These are phyloP conservation scores for Diabrotica undecimpunctata DNA, from an alignment of 1,140 invertebrate species.

Conservation along the genomic window DNA sequence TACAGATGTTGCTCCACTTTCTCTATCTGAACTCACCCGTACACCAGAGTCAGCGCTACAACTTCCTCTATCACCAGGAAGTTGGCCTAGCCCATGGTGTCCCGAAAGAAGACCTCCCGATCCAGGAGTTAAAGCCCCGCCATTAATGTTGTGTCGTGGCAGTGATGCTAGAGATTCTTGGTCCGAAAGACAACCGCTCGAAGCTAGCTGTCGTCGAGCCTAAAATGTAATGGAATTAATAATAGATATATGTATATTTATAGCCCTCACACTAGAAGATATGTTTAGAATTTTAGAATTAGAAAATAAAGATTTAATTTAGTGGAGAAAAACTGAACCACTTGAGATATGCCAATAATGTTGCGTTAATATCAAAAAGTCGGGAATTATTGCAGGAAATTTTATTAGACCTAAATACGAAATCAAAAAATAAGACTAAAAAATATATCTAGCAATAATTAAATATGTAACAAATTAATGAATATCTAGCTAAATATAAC, in stretches of 20 bases:
- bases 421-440: no score
- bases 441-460: no score
- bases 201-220: conserved; percentile 66
- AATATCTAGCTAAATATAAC: no score
- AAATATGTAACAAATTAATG: no score
- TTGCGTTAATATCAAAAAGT: no score
- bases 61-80: conserved; percentile 72
- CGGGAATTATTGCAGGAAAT: no score
- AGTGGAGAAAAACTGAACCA: no score
- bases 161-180: conserved; percentile 65
- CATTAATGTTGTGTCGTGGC: conserved; percentile 56
- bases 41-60: conserved; percentile 85
- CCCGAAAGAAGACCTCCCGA: conserved; percentile 52
- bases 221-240: conserved; percentile 36
- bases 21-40: conserved; percentile 74
- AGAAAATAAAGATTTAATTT: no score
- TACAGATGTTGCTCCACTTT: conserved; percentile 68
- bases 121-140: conserved; percentile 62
- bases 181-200: conserved; percentile 69
- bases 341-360: no score
- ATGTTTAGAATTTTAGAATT: no score
- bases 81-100: conserved; percentile 50
- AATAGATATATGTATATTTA: background rate
- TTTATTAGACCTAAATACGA: no score
- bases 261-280: no score